phyloP scores from a whole-genome alignment of 1,140 invertebrate genomes.

The Thalassaphorura encarpata region DNA sequence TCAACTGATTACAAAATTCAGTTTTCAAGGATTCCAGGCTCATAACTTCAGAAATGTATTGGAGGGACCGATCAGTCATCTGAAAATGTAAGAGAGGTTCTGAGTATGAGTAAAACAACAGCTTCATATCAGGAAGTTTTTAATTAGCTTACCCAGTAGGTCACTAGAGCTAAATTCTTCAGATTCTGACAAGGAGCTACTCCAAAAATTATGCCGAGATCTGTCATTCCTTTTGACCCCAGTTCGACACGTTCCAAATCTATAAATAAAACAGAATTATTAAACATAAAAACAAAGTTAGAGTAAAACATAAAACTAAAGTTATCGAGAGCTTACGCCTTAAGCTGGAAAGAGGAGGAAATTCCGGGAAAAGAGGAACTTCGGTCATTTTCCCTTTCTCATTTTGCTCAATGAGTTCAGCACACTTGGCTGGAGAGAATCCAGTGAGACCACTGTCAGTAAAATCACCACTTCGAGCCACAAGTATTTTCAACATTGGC shows the following conservation, averaged over 20 bases:
- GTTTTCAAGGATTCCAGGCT: slow-evolving; percentile 6
- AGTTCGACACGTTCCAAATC: not conserved
- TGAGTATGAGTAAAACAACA: not conserved
- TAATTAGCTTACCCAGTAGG: not conserved
- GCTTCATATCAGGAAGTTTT: not conserved
- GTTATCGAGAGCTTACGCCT: not conserved
- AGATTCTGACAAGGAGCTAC: not conserved
- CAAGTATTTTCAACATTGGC: not conserved
- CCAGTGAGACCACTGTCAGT: not conserved
- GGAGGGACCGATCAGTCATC: not conserved
- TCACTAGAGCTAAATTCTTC: not conserved
- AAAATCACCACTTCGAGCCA: slow-evolving; percentile 1
- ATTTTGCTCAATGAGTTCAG: not conserved
- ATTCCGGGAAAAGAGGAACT: not conserved
- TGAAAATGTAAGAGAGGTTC: not conserved
- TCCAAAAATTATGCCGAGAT: not conserved
- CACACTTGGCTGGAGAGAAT: not conserved
- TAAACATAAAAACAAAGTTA: not conserved
- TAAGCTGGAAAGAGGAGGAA: not conserved
- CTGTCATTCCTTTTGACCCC: not conserved
- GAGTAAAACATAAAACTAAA: not conserved
- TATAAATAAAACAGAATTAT: not conserved
- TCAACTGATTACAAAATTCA: slow-evolving; percentile 4
- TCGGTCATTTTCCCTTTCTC: not conserved
- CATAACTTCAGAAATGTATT: not conserved